Conservation (phyloP, 2,888 invertebrate genomes). For the Laspeyria flexula region DNA sequence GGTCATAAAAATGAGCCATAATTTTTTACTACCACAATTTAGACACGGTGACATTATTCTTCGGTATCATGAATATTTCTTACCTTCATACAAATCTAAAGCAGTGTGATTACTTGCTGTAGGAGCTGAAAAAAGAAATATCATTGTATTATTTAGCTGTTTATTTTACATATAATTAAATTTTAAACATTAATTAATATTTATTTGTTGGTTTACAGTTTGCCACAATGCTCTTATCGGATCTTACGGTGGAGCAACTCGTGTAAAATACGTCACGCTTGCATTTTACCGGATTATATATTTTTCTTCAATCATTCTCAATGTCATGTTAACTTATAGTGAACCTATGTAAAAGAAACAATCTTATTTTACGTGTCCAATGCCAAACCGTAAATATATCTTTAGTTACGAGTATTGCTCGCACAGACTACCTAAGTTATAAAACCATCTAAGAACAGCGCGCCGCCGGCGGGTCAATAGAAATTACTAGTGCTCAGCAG, state of each 20-base stretch:
- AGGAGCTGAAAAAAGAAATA: slow-evolving; percentile 87
- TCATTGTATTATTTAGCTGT: background rate
- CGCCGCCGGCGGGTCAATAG: too few relatives aligned
- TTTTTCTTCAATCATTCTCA: slow-evolving; percentile 43
- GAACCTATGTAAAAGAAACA: slow-evolving; percentile 18
- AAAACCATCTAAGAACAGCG: background rate
- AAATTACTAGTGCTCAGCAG: too few relatives aligned
- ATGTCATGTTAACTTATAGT: slow-evolving; percentile 33
- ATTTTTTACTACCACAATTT: too few relatives aligned
- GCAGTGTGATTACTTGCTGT: slow-evolving; percentile 87
- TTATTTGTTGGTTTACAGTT: slow-evolving; percentile 25
- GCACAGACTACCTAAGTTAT: background rate
- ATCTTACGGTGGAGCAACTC: slow-evolving; percentile 41
- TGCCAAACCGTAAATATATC: slow-evolving; percentile 5
- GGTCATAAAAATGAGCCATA: too few relatives aligned
- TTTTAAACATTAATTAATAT: slow-evolving; percentile 23
- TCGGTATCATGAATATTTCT: slow-evolving; percentile 23
- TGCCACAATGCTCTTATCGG: slow-evolving; percentile 51
- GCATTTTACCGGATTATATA: slow-evolving; percentile 40
- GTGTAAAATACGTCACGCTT: slow-evolving; percentile 57
- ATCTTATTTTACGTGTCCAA: slow-evolving; percentile 22
- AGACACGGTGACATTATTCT: background rate
- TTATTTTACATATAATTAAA: background rate
- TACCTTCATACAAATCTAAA: slow-evolving; percentile 88
- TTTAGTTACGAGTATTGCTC: slow-evolving; percentile 1